Evolutionary conservation across 2,888 invertebrate genomes (phyloP), one percentile per base, ranked within the genome.

Genomic region (Eupsilia transversa): DNA sequence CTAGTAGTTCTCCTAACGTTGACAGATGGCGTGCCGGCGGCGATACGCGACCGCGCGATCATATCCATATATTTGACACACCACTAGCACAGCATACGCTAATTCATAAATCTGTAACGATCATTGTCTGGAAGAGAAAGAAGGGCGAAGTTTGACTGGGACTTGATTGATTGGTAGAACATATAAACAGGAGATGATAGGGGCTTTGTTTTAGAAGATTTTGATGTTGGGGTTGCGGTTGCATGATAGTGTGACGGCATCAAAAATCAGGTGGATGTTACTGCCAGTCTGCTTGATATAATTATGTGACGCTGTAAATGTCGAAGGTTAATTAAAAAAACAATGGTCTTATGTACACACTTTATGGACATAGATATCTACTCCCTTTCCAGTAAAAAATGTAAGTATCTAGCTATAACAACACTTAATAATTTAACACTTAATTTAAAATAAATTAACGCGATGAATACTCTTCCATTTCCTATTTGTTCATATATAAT

Each of bases 21-120:
- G 93, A 94, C 94, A 94, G 94, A 94, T 94, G 94, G 90, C 75
- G 46, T 65, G 92, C 92, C 92, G 84, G 75, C 84, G 92, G 92
- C 91, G 74, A 80, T 83, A 73, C 77, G 68, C 65, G 79, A 56
- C 71, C 77, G 56, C 41, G 66, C 52, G 52, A 78, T 77, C 79
- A 77, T 89, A 90, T 88, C 86, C 88, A 90, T 90, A 90, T 89
- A 90, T 89, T 89, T 89, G 87, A 77, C 86, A 83, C 84, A 82
- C 80, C 76, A 79, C 75, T 65, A 79, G 60, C 33, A 38, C 30
- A 79, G 73, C 70, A 71, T 77, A 73, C 77, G 69, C 65, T 82
- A 78, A 83, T 83, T 80, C 76, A 84, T 80, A 82, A 86, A 85
- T 88, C 82, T 74, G 75, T 76, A 78, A 66, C 80, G 79, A 84